Evolutionary conservation across 2,797 vertebrate species (phyloP), one percentile per base, ranked within the genome.

Genomic region (Myoxocephalus aenaeus): DNA sequence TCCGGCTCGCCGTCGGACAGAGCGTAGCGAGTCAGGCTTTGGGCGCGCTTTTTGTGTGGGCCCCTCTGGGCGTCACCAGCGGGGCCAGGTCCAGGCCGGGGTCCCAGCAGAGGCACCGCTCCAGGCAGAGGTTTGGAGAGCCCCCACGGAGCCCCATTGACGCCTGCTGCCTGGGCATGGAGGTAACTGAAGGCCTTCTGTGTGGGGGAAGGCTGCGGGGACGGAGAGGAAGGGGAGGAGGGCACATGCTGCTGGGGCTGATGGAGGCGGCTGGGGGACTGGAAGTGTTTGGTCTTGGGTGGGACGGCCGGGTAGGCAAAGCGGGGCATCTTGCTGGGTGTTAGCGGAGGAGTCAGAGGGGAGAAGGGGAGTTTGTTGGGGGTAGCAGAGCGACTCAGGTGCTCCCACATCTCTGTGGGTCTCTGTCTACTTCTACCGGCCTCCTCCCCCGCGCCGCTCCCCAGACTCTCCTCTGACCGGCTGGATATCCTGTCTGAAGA

Each of bases 21-120:
- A 0, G 96, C 95, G 0, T 96, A 96, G 64, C 97, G 96, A 56
- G 96, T 98, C 85, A 97, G 92, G 83, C 97, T 98, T 66, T 97
- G 97, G 0, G 96, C 95, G 1, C 97, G 96, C 82, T 97, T 98
- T 92, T 98, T 97, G n/a, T 94, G 88, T 12, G 83, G 50, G 1
- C 59, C 90, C 71, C 89, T 93, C 20, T 89, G 84, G 0, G 82
- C 38, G 0, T 91, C 82, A 0, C 75, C 66, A 0, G 13, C 77
- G 4, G 75, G 86, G 32, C 59, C 70, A 3, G 75, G 89, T 13
- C 89, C 74, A 0, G 73, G 61, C 0, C 75, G 75, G 0, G 91
- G 88, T 54, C 90, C 91, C 42, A 92, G 29, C 3, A 92, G 80
- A 0, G 80, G 79, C 14, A 94, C 74, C 0, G 70, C 82, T 0